Conservation (phyloP, 2,888 invertebrate species). For the Ennomos quercinarius region DNA sequence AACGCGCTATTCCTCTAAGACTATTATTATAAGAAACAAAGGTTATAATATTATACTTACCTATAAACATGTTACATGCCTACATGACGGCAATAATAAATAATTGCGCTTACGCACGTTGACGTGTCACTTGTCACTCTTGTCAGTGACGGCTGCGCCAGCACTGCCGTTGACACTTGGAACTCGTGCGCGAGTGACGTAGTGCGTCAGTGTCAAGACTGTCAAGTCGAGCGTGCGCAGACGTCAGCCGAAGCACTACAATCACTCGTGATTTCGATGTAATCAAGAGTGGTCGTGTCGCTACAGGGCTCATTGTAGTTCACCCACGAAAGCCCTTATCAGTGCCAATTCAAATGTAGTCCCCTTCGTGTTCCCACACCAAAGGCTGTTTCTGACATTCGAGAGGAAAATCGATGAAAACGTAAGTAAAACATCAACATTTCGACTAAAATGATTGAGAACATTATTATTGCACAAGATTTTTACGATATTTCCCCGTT, state of each 20-base stretch:
- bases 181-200: slow-evolving; percentile 10
- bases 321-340: slow-evolving; percentile 77
- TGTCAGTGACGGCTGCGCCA: background rate
- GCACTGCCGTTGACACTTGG: too few relatives aligned
- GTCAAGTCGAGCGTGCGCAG: slow-evolving; percentile 39
- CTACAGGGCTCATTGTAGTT: slow-evolving; percentile 82
- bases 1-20: too few relatives aligned
- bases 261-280: slow-evolving; percentile 76
- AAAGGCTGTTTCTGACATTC: slow-evolving; percentile 70
- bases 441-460: slow-evolving; percentile 40
- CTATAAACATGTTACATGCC: too few relatives aligned
- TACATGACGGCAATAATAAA: too few relatives aligned
- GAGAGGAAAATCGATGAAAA: slow-evolving; percentile 81
- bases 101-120: too few relatives aligned
- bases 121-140: too few relatives aligned
- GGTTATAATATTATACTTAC: too few relatives aligned
- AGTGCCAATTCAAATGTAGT: slow-evolving; percentile 85
- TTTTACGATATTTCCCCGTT: slow-evolving; percentile 27
- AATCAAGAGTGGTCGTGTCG: slow-evolving; percentile 76
- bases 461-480: slow-evolving; percentile 56
- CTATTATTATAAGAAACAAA: too few relatives aligned
- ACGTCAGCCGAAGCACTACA: slow-evolving; percentile 31
- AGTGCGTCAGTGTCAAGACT: slow-evolving; percentile 25
- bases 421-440: slow-evolving; percentile 62
- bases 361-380: slow-evolving; percentile 70